phyloP scores from a whole-genome alignment of 2,888 invertebrate genomes.

The Sminthurinus aureus region DNA sequence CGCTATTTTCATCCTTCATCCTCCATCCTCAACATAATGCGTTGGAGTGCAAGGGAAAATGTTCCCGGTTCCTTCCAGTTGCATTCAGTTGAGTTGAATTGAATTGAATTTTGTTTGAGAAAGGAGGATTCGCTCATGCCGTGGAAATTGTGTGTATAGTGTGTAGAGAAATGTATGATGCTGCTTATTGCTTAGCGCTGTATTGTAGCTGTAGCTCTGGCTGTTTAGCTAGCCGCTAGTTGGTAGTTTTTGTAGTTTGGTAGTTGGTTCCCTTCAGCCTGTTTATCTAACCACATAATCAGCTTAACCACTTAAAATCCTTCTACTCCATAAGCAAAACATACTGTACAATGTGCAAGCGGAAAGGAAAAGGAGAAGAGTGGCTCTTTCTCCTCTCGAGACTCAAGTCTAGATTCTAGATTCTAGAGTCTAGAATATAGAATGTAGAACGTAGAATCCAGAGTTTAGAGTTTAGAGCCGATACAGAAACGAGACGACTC shows the following conservation, averaged over 20 bases:
- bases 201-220: neutral
- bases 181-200: neutral
- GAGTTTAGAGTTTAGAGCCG: no score
- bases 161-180: neutral
- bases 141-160: neutral
- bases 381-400: no score
- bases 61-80: no score
- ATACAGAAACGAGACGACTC: neutral
- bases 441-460: neutral
- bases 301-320: conserved; percentile 11
- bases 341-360: neutral
- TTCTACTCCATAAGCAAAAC: conserved; percentile 3
- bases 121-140: neutral
- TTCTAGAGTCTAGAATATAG: no score
- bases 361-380: neutral
- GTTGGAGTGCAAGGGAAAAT: no score
- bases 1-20: no score
- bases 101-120: no score
- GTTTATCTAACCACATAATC: conserved; percentile 18
- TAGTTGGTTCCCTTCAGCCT: neutral
- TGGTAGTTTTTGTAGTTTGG: neutral
- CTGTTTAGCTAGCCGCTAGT: no score
- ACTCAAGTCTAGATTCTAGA: neutral
- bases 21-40: no score
- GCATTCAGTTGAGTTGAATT: no score